Percentiles rank a stretch among this genome's conserved stretches.
Evolutionary conservation across 2,888 invertebrate genomes (phyloP).

Genomic region (Itoplectis maculator): DNA sequence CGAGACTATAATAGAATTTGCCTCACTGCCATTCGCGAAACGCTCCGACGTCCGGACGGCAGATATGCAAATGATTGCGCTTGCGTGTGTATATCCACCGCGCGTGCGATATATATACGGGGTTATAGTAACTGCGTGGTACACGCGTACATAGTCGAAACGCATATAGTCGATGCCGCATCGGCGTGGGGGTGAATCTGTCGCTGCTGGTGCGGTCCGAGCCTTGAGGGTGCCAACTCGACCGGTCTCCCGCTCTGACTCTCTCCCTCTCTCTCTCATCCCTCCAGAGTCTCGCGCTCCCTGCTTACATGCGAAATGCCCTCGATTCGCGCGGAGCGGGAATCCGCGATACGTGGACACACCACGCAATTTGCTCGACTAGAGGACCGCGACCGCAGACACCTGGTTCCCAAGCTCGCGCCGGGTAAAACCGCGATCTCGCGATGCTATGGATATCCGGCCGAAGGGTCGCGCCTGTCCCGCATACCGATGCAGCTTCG

Average conservation of each 20-base stretch:
- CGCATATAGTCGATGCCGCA: constrained; percentile 25
- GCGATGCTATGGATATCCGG: neutral
- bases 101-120: constrained; percentile 12
- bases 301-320: constrained; percentile 21
- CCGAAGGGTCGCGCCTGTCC: neutral
- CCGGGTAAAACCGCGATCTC: neutral
- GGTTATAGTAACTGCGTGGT: too few species aligned
- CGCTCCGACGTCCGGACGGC: constrained; percentile 74
- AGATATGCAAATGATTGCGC: constrained; percentile 80
- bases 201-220: constrained; percentile 43
- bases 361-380: constrained; percentile 36
- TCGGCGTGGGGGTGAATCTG: constrained; percentile 40
- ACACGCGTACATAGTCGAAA: constrained; percentile 23
- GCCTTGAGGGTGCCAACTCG: constrained; percentile 34
- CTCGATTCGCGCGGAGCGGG: constrained; percentile 45
- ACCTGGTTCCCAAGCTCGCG: constrained; percentile 38
- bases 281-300: neutral
- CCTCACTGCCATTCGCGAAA: constrained; percentile 76
- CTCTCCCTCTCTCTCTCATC: neutral
- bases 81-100: constrained; percentile 40
- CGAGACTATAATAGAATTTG: constrained; percentile 79
- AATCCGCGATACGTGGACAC: constrained; percentile 51
- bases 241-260: neutral
- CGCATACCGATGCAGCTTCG: constrained; percentile 3
- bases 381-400: constrained; percentile 45